Evolutionary conservation across 1,140 invertebrate genomes (phyloP).

Genomic region (Bombus breviceps): DNA sequence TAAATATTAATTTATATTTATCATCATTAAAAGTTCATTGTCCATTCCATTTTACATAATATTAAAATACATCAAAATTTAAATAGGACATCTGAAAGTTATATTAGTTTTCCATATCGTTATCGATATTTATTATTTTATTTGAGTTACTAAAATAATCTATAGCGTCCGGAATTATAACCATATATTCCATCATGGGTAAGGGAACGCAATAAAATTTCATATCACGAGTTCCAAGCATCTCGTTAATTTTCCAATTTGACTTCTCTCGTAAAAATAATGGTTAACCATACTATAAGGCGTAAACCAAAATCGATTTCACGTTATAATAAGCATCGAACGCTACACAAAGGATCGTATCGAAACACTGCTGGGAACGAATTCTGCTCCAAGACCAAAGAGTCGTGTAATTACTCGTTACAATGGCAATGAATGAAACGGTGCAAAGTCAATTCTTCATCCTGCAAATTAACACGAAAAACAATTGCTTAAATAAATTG

Average conservation of each 20-base stretch:
- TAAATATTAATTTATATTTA: too few relatives aligned
- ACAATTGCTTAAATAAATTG: background rate
- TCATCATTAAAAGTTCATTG: too few relatives aligned
- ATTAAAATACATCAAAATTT: too few relatives aligned
- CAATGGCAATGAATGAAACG: background rate
- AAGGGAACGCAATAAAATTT: background rate
- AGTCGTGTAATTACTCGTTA: background rate
- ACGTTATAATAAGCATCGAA: background rate
- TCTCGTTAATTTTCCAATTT: background rate
- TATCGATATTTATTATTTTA: background rate
- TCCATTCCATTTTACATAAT: too few relatives aligned
- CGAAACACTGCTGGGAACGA: background rate
- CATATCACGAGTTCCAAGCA: background rate
- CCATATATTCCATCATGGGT: background rate
- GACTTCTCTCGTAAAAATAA: background rate
- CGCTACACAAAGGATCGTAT: background rate
- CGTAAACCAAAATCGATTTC: background rate
- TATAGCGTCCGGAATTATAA: background rate
- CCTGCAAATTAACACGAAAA: background rate
- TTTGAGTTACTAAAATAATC: background rate
- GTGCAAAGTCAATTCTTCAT: background rate
- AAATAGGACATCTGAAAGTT: background rate
- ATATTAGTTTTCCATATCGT: background rate
- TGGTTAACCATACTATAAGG: background rate
- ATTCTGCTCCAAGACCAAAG: background rate